Percentiles rank a stretch among this genome's conserved stretches.
phyloP scores from a whole-genome alignment of 2,113 vertebrate species.

The Hepsetus odoe region DNA sequence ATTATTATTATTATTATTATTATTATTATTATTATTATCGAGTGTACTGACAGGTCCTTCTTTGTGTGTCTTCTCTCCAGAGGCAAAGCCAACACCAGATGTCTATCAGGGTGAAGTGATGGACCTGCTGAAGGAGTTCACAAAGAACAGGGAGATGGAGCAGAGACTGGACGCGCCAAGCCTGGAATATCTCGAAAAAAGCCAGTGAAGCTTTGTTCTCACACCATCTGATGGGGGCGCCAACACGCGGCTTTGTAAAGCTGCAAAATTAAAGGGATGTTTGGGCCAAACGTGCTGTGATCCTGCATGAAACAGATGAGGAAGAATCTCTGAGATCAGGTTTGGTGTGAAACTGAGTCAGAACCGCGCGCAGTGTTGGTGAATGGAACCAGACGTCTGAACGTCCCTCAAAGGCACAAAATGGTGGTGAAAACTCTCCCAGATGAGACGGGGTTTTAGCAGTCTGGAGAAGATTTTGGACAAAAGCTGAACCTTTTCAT shows the following conservation, averaged over 20 bases:
- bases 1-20: too few relatives aligned
- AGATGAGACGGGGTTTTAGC: too few relatives aligned
- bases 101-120: constrained; percentile 79
- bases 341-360: too few relatives aligned
- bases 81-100: constrained; percentile 72
- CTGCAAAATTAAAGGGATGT: not conserved
- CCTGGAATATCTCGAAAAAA: constrained; percentile 76
- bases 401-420: too few relatives aligned
- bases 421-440: too few relatives aligned
- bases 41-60: not conserved
- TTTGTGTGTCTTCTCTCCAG: constrained; percentile 58
- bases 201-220: not conserved
- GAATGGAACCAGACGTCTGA: too few relatives aligned
- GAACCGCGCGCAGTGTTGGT: too few relatives aligned
- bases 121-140: constrained; percentile 87
- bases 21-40: not conserved
- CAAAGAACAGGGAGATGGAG: constrained; percentile 87
- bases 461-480: too few relatives aligned
- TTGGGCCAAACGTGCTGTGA: not conserved
- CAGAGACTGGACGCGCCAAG: constrained; percentile 74
- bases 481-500: too few relatives aligned
- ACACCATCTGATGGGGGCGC: not conserved
- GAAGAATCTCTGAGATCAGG: too few relatives aligned
- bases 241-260: not conserved
- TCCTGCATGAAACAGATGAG: too few relatives aligned